These are phyloP conservation scores for Copidosoma aretas DNA, from an alignment of 2,888 invertebrate genomes.

Conservation along the genomic window DNA sequence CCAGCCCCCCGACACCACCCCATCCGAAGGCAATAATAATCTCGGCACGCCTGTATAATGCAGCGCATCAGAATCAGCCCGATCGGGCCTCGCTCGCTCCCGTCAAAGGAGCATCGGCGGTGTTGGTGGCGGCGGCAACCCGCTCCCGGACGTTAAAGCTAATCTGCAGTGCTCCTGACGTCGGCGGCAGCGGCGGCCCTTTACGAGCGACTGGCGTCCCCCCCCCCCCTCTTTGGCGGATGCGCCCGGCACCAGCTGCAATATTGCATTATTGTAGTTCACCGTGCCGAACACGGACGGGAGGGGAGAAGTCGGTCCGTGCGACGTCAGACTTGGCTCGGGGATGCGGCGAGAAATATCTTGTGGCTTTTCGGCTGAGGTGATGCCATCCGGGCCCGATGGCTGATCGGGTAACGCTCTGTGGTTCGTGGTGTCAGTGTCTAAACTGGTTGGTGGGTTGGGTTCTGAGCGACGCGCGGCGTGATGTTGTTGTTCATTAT, in stretches of 20 bases:
- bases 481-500: no score
- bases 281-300: not conserved
- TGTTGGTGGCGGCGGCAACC: no score
- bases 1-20: no score
- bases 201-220: conserved; percentile 22
- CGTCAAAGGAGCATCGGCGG: not conserved
- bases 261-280: conserved; percentile 31
- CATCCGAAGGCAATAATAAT: not conserved
- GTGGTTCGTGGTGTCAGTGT: no score
- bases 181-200: conserved; percentile 21
- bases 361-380: not conserved
- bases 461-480: no score
- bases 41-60: not conserved
- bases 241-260: not conserved
- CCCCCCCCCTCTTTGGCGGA: not conserved
- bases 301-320: no score
- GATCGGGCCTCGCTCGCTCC: not conserved
- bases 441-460: no score
- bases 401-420: no score
- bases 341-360: not conserved
- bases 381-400: no score
- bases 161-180: conserved; percentile 28
- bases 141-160: conserved; percentile 33
- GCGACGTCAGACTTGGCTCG: no score
- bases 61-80: not conserved